Conservation (phyloP, 2,113 vertebrate genomes). For the Plecotus auritus region DNA sequence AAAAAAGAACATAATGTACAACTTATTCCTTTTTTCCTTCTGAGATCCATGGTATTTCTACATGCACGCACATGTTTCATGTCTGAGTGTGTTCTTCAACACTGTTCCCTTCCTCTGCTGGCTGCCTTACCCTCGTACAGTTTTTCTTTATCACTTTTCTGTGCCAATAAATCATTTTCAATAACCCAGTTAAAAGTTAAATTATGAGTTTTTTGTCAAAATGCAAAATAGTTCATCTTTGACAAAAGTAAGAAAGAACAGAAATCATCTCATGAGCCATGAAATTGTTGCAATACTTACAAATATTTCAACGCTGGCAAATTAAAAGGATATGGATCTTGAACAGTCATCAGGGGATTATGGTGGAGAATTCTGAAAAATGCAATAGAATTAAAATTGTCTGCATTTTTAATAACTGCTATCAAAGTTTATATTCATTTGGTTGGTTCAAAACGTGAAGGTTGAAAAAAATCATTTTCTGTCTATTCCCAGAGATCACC, state of each 20-base stretch:
- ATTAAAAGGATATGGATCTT: conserved; percentile 61
- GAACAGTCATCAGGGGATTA: conserved; percentile 69
- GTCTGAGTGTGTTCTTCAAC: neutral
- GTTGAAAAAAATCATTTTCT: neutral
- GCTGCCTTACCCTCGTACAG: neutral
- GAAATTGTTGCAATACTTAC: conserved; percentile 60
- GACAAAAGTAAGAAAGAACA: neutral
- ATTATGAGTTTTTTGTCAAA: neutral
- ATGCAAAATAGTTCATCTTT: neutral
- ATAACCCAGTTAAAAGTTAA: conserved; percentile 10
- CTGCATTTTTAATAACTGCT: neutral
- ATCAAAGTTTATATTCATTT: neutral
- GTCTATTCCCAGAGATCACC: neutral
- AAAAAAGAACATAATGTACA: neutral
- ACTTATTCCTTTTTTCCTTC: neutral
- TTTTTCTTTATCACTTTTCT: neutral
- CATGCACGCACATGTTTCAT: neutral
- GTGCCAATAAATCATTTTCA: neutral
- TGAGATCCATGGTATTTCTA: neutral
- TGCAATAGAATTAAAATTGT: conserved; percentile 27
- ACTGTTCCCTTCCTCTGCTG: neutral
- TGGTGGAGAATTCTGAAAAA: conserved; percentile 75
- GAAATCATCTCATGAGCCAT: neutral
- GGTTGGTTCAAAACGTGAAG: neutral
- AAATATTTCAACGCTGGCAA: conserved; percentile 71